Percentiles rank a stretch among this genome's conserved stretches.
Evolutionary conservation across 92 coral and sea anemone genomes (phyloP).

Genomic region (Paramuricea clavata): DNA sequence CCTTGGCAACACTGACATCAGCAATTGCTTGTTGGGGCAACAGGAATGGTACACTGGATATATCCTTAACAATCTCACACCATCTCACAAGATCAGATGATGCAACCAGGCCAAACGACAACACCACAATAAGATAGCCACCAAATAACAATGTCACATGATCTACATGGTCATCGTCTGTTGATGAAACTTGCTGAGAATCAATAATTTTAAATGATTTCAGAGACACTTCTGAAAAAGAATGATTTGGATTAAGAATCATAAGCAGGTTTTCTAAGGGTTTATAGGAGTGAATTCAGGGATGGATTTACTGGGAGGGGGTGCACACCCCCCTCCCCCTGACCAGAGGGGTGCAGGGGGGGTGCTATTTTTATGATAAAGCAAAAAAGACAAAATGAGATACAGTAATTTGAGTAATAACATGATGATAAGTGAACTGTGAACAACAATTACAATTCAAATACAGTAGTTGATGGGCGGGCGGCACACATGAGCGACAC

Average conservation of each 20-base stretch:
- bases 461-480: too few species aligned
- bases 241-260: neutral
- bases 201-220: neutral
- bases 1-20: conserved; percentile 15
- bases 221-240: neutral
- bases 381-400: too few species aligned
- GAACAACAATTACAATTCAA: too few species aligned
- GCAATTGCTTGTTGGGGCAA: conserved; percentile 26
- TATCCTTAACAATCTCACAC: conserved; percentile 9
- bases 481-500: too few species aligned
- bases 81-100: conserved; percentile 23
- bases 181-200: neutral
- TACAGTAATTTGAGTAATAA: too few species aligned
- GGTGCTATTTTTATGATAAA: too few species aligned
- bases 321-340: too few species aligned
- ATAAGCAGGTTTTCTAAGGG: neutral
- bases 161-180: conserved; percentile 17
- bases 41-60: conserved; percentile 13
- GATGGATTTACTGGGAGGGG: too few species aligned
- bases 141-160: conserved; percentile 18
- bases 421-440: too few species aligned
- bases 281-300: neutral
- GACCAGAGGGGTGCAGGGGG: too few species aligned
- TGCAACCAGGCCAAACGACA: conserved; percentile 2
- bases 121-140: conserved; percentile 13